These are phyloP conservation scores for Sesamia nonagrioides DNA, from an alignment of 1,140 invertebrate species.

Conservation along the genomic window DNA sequence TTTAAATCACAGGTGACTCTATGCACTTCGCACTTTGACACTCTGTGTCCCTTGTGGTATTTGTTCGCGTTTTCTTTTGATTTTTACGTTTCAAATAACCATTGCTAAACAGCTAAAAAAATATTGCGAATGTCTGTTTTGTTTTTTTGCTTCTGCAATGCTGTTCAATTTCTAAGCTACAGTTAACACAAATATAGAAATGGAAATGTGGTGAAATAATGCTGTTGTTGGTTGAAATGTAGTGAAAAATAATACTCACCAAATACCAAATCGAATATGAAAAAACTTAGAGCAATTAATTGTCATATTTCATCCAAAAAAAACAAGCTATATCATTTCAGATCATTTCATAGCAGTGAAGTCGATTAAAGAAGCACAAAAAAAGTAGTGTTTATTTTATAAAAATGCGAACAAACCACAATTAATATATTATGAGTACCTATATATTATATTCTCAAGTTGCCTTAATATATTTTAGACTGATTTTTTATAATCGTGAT, in stretches of 20 bases:
- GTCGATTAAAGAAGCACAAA: too few species aligned
- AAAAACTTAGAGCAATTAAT: not conserved
- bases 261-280: not conserved
- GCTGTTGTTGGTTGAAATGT: not conserved
- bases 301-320: not conserved
- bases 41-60: too few species aligned
- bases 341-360: too few species aligned
- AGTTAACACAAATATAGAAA: too few species aligned
- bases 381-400: not conserved
- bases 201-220: too few species aligned
- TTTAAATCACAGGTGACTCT: conserved; percentile 3
- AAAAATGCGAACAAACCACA: conserved; percentile 50
- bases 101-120: too few species aligned
- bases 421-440: conserved; percentile 53
- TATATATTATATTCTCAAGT: conserved; percentile 80
- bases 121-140: too few species aligned
- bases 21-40: conserved; percentile 41
- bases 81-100: not conserved
- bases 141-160: too few species aligned
- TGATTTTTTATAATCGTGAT: conserved; percentile 83
- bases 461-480: conserved; percentile 87
- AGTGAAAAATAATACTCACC: not conserved
- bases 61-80: conserved; percentile 28
- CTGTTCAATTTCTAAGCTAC: too few species aligned
- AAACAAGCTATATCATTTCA: not conserved